Base-by-base conservation (phyloP, 2,888 invertebrate species). In the Pycnomerus fuliginosus region DNA sequence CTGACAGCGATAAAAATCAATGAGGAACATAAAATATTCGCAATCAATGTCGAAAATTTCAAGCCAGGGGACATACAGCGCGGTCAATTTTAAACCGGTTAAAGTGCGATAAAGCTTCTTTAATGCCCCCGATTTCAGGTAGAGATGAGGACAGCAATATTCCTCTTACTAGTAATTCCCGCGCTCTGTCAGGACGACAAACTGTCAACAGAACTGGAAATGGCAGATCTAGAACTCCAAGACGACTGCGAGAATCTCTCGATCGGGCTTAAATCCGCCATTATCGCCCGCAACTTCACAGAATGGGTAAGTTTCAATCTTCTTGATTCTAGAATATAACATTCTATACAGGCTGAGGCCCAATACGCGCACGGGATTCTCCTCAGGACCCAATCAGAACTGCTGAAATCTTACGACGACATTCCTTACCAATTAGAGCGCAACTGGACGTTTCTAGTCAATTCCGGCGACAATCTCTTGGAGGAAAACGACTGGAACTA, bases 401-500 rank as follows among this genome's bases (percentile, higher is more conserved):
- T 5, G 29, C 44, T 53, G 20, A 43, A 51, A 35, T 20, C 34
- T 25, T 57, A 50, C 16, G 36, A 17, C 13, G 43, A 56, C 16
- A 42, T 67, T 15, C 62, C 67, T 1, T 49, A 35, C 11, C 66
- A 76, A 5, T 62, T 77, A n/a, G 62, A 69, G 41, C 65, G 78
- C 40, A 77, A 77, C 49, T 74, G 76, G 45, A 73, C 74, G 7
- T 66, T 78, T 2, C 56, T 79, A 1, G 61, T 76, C 23, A 75
- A 76, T 49, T 74, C 78, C 8, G 80, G 79, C 12, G 79, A 80
- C 46, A 66, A 71, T 1, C 53, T 77, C 27, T 54, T 80, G 33
- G 71, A 74, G 1, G 72, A 74, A 17, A 71, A 74, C n/a, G 75
- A 77, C 54, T 78, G 76, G 76, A 74, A 74, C 25, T 67, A 70